Evolutionary conservation across 2,888 invertebrate genomes (phyloP).

Genomic region (Pilophorus perplexus): DNA sequence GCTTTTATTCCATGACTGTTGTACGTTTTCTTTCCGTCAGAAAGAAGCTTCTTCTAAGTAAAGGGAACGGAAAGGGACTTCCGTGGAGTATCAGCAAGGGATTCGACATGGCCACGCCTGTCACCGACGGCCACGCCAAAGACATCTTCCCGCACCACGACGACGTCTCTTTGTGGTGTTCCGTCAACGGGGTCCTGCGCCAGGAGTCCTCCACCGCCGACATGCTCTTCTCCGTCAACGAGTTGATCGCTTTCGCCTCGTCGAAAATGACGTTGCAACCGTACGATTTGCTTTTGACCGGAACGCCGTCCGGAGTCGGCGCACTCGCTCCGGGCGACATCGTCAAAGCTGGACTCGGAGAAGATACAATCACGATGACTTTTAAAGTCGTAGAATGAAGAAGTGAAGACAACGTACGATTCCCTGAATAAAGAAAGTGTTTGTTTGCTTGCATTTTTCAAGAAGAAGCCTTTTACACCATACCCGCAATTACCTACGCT

Average conservation of each 20-base stretch:
- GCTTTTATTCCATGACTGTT: too few relatives aligned
- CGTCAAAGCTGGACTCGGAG: slow-evolving; percentile 55
- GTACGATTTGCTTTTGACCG: slow-evolving; percentile 72
- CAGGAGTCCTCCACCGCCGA: slow-evolving; percentile 66
- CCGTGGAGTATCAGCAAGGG: slow-evolving; percentile 76
- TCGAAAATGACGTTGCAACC: slow-evolving; percentile 68
- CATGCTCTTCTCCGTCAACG: slow-evolving; percentile 65
- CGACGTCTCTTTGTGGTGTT: slow-evolving; percentile 61
- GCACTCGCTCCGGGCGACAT: slow-evolving; percentile 63
- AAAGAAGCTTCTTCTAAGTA: too few relatives aligned
- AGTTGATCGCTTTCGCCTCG: slow-evolving; percentile 65
- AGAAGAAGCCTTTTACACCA: too few relatives aligned
- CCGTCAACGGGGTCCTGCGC: slow-evolving; percentile 60
- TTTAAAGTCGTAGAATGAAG: too few relatives aligned
- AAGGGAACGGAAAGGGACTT: slow-evolving; percentile 61
- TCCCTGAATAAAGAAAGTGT: too few relatives aligned
- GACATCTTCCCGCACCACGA: slow-evolving; percentile 57
- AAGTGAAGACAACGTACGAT: too few relatives aligned
- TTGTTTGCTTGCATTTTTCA: too few relatives aligned
- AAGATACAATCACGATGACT: slow-evolving; percentile 20
- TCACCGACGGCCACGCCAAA: slow-evolving; percentile 63
- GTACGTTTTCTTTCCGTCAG: too few relatives aligned
- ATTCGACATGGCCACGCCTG: slow-evolving; percentile 75
- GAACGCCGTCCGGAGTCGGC: slow-evolving; percentile 68
- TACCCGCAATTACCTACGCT: too few relatives aligned